These are phyloP conservation scores for Perognathus longimembris DNA, from an alignment of 2,113 vertebrate species.

Conservation along the genomic window DNA sequence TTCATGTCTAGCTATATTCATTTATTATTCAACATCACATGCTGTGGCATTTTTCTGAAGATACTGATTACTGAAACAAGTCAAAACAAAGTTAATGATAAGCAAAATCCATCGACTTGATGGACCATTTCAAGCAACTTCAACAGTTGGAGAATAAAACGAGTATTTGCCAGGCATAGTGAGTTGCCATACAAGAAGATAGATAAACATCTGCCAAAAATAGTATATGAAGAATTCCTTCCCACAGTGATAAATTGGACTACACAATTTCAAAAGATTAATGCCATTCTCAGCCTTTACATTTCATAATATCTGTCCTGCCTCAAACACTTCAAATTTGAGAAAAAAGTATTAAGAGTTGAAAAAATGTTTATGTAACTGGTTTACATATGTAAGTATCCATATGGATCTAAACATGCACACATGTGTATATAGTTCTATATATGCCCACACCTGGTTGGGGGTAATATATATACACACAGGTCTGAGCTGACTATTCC, in stretches of 20 bases:
- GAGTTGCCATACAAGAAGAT: conserved; percentile 20
- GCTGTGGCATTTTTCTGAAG: neutral
- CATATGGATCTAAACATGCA: neutral
- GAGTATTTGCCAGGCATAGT: conserved; percentile 12
- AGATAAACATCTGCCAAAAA: conserved; percentile 48
- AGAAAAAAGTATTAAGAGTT: neutral
- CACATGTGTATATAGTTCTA: too few species aligned
- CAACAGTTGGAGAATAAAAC: neutral
- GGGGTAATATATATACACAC: neutral
- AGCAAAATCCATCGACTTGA: conserved; percentile 23
- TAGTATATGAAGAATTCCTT: neutral
- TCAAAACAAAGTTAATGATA: conserved; percentile 15
- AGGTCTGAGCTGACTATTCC: neutral
- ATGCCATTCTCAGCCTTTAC: neutral
- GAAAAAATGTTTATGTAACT: neutral
- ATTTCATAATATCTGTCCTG: neutral
- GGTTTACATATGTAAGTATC: neutral
- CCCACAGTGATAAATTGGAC: neutral
- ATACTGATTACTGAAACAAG: conserved; percentile 9
- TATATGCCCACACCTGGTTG: too few species aligned
- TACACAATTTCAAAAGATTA: neutral
- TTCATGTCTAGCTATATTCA: neutral
- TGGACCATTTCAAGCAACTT: neutral
- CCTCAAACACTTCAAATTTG: neutral
- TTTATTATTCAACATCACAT: neutral